phyloP scores from a whole-genome alignment of 1,140 invertebrate genomes.

The Brachionus koreanus region DNA sequence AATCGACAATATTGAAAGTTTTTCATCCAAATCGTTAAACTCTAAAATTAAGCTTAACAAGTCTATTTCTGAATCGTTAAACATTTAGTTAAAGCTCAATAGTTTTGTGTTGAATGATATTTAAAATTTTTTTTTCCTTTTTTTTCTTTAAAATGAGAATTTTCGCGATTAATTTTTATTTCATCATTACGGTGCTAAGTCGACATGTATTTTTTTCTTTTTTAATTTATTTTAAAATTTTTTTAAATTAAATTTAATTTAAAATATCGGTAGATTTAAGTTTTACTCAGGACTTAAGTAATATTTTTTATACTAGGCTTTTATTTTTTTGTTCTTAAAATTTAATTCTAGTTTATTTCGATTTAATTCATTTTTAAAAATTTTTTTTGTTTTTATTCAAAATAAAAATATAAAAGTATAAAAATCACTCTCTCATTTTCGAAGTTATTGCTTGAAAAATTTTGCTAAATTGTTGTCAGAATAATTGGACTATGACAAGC shows the following conservation, averaged over 20 bases:
- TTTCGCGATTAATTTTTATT: neutral
- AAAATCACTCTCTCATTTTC: too few relatives aligned
- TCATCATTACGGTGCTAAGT: neutral
- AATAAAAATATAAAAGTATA: too few relatives aligned
- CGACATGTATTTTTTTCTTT: neutral
- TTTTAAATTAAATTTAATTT: neutral
- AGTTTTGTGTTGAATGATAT: neutral
- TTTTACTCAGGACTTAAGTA: neutral
- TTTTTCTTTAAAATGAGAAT: neutral
- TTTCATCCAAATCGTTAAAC: neutral
- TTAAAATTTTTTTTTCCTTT: neutral
- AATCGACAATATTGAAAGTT: neutral
- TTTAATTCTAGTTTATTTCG: too few relatives aligned
- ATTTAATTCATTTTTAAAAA: too few relatives aligned
- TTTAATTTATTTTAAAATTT: neutral
- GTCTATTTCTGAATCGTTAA: neutral
- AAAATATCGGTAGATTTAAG: neutral
- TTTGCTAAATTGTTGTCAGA: too few relatives aligned
- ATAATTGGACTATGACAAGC: too few relatives aligned
- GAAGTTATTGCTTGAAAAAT: too few relatives aligned
- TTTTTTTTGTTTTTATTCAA: too few relatives aligned
- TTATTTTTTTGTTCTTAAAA: neutral
- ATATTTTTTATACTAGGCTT: neutral
- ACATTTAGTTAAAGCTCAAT: neutral
- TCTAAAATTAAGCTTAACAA: neutral